Evolutionary conservation across 2,113 vertebrate species (phyloP), one percentile per base, ranked within the genome.

Genomic region (Megaceryle torquata): DNA sequence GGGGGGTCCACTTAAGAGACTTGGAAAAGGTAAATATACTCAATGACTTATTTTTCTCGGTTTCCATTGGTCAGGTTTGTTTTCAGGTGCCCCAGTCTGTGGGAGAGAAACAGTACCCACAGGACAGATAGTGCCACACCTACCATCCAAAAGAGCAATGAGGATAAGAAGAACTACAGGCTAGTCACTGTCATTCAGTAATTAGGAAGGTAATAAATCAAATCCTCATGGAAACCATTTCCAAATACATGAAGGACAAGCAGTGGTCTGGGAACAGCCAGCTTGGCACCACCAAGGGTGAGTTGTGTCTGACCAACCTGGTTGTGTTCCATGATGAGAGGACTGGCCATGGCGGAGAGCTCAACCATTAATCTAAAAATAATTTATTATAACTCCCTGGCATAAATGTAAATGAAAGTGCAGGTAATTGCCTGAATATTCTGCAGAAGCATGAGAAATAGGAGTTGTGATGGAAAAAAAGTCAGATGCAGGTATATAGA

Each of bases 401-500:
- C 11, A 53, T 63, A 53, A 81, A 79, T 44, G 18, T 56, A 46
- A 82, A 68, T 39, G 10, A 63, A 8, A 71, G 28, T 26, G 86
- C 50, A 74, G 31, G 6, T 10, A 80, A 76, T 21, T 89, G 43
- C 8, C 68, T 64, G 43, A 63, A 65, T 69, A 78, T 9, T 51
- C 59, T 41, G 25, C 39, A 69, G 44, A 85, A 90, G 13, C 0
- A 1, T 39, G 33, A 90, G n/a, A 84, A 82, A 44, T 17, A 50
- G 6, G 22, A 60, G 13, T 44, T 59, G 54, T 44, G 26, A 59
- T 4, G 72, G 11, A 80, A 24, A 54, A 68, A 80, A 68, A 43
- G 10, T 5, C 0, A 13, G 37, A 39, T 24, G 35, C 1, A 3
- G 5, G 2, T 51, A 46, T 35, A 44, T 1, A 70, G 60, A 74